Evolutionary conservation across 2,113 vertebrate species (phyloP).

Genomic region (Blennius ocellaris): DNA sequence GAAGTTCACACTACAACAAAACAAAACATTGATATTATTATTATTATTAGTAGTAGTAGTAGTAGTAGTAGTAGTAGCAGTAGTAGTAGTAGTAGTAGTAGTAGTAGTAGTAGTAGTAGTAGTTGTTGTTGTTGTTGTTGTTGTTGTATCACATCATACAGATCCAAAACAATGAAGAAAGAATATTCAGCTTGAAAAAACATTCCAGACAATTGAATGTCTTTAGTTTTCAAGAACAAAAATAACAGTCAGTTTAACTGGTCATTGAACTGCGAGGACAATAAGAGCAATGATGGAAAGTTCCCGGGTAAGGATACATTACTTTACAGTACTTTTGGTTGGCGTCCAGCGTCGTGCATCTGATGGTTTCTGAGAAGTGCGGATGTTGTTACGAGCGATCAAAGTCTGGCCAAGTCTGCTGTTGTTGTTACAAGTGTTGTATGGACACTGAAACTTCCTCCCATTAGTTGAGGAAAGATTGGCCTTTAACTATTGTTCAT

Average conservation of each 20-base stretch:
- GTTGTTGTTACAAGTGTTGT: slow-evolving; percentile 35
- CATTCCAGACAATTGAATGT: too few relatives aligned
- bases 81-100: too few relatives aligned
- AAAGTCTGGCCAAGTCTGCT: slow-evolving; percentile 28
- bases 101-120: too few relatives aligned
- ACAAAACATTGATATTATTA: too few relatives aligned
- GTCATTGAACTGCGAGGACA: slow-evolving; percentile 52
- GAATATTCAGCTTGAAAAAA: too few relatives aligned
- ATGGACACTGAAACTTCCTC: not conserved
- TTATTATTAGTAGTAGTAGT: too few relatives aligned
- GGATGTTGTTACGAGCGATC: slow-evolving; percentile 4
- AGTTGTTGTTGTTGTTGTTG: too few relatives aligned
- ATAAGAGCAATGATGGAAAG: slow-evolving; percentile 22
- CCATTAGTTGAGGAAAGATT: slow-evolving; percentile 8
- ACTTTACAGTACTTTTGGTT: slow-evolving; percentile 7
- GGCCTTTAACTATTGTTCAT: slow-evolving; percentile 35
- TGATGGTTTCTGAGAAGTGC: slow-evolving; percentile 17
- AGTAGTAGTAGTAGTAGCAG: too few relatives aligned
- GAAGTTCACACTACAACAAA: too few relatives aligned
- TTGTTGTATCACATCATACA: too few relatives aligned
- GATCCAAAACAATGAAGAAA: too few relatives aligned
- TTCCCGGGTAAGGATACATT: not conserved
- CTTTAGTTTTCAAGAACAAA: too few relatives aligned
- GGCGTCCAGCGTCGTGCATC: slow-evolving; percentile 4
- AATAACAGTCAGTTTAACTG: not conserved